Evolutionary conservation across 1,140 invertebrate species (phyloP), one percentile per base, ranked within the genome.

Genomic region (Polypedilum vanderplanki): DNA sequence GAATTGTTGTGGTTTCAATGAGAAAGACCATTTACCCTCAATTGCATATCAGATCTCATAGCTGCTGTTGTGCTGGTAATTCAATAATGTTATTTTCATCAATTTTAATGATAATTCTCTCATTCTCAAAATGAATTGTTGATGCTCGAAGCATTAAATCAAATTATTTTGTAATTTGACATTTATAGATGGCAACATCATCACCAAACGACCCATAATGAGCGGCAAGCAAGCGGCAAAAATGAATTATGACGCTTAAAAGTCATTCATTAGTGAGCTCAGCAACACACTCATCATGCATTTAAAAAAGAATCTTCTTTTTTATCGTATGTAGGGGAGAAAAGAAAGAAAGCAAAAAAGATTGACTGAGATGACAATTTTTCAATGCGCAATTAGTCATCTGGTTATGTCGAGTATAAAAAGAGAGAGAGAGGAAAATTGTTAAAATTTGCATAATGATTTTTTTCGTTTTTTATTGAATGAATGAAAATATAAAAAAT

Each of bases 171-270:
- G 65, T 70, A 70, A 70, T 70, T 70, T 70, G 65, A 70, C 65
- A 70, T 70, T 70, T 70, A 70, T 70, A 70, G 65, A 70, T 70
- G 20, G 65, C 65, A 70, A 20, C 65, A 70, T 70, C 65, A 70
- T n/a, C 65, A 70, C 65, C 65, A 70, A 20, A 33, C 24, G 24
- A 33, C 24, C 65, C 17, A 20, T 70, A 70, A 70, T 70, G 65
- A 70, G 65, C 65, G 18, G 65, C 20, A 70, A 70, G 46, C 46
- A 18, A 70, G 17, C 65, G 20, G 65, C 20, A 70, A 70, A 70
- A 70, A 70, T 70, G 65, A 70, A 70, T 70, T 70, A 70, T 70
- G 65, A 70, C 18, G 65, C 65, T 70, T 18, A 20, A 70, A 70
- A 70, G 65, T 70, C 17, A 70, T 70, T 70, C 20, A 70, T 70